A percentile compares a stretch with the other conserved stretches of the same genome.
These are phyloP conservation scores for Menidia menidia DNA, from an alignment of 2,797 vertebrate species.

Conservation along the genomic window DNA sequence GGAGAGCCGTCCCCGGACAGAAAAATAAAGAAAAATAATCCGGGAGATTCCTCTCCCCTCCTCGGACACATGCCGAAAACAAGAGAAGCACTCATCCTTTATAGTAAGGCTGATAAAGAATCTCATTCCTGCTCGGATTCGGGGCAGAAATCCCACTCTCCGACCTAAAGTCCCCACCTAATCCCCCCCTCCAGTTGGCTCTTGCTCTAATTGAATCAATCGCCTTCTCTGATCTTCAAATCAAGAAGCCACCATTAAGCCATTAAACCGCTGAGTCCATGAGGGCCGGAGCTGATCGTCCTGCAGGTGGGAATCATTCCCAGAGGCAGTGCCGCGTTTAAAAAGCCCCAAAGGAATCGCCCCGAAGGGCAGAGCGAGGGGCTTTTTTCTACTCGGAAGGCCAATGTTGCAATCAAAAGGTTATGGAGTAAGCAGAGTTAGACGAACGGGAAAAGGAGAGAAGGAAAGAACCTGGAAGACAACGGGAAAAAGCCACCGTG, in stretches of 20 bases:
- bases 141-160: constrained; percentile 23
- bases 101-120: not conserved
- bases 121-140: constrained; percentile 6
- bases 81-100: not conserved
- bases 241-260: constrained; percentile 26
- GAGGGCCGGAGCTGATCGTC: constrained; percentile 32
- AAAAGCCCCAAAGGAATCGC: constrained; percentile 62
- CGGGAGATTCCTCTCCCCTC: too few species aligned
- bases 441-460: constrained; percentile 79
- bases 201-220: constrained; percentile 51
- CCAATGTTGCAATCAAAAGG: constrained; percentile 83
- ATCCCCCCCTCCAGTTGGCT: constrained; percentile 16
- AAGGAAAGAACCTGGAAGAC: constrained; percentile 71
- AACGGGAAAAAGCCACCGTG: constrained; percentile 51
- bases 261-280: constrained; percentile 40
- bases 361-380: constrained; percentile 56
- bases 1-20: constrained; percentile 39
- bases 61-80: constrained; percentile 24
- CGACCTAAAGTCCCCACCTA: constrained; percentile 6
- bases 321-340: constrained; percentile 74
- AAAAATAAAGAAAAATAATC: not conserved
- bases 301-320: constrained; percentile 81
- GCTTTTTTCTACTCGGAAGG: constrained; percentile 63
- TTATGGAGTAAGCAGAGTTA: constrained; percentile 72
- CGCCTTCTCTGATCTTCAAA: constrained; percentile 16